These are phyloP conservation scores for Glomeris maerens DNA, from an alignment of 1,140 invertebrate species.

Conservation along the genomic window DNA sequence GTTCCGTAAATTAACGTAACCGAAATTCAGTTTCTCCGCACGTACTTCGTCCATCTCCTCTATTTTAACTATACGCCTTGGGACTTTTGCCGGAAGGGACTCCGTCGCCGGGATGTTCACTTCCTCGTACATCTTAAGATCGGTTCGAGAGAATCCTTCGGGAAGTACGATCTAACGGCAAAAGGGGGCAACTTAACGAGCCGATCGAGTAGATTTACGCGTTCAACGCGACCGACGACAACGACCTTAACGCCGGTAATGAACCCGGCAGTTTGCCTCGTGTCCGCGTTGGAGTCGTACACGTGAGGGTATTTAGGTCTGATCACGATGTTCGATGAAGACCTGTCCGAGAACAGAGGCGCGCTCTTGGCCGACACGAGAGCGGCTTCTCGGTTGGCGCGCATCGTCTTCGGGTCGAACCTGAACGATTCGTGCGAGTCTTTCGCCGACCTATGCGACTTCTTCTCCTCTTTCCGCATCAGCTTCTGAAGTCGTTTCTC, in stretches of 20 bases:
- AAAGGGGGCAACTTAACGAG: not conserved
- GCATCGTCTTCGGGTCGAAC: conserved; percentile 16
- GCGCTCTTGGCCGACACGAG: conserved; percentile 30
- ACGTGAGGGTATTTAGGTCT: conserved; percentile 66
- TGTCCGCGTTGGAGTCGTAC: conserved; percentile 55
- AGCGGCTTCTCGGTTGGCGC: conserved; percentile 31
- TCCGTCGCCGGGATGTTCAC: conserved; percentile 68
- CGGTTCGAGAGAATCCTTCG: conserved; percentile 51
- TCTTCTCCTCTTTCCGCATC: conserved; percentile 78
- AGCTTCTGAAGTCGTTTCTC: conserved; percentile 68
- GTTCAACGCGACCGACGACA: not conserved
- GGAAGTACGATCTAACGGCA: conserved; percentile 49
- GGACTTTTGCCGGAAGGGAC: conserved; percentile 44
- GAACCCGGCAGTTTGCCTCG: conserved; percentile 54
- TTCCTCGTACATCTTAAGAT: conserved; percentile 62
- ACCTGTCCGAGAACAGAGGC: conserved; percentile 28
- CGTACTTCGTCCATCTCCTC: conserved; percentile 58
- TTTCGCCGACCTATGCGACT: conserved; percentile 44
- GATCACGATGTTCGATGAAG: conserved; percentile 30
- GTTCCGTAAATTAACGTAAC: conserved; percentile 12
- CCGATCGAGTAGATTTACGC: not conserved
- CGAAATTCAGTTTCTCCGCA: conserved; percentile 10
- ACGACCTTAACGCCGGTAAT: conserved; percentile 54
- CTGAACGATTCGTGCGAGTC: conserved; percentile 21
- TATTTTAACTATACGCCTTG: conserved; percentile 53